Evolutionary conservation across 53 echinoderm and acorn worm genomes (phyloP).

Genomic region (Zoroaster sp.): DNA sequence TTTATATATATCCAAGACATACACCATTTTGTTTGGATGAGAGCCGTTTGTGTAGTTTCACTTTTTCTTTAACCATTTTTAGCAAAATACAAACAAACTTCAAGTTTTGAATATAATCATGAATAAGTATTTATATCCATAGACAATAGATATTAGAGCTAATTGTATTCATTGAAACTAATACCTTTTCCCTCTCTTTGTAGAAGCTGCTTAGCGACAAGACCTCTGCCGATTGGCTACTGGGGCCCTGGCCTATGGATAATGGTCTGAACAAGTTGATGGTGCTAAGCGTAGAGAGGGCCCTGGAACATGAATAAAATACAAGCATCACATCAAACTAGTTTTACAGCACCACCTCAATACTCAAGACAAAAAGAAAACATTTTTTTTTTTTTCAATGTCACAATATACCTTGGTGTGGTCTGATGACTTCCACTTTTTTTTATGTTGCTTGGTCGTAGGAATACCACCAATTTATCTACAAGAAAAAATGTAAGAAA

Average conservation of each 20-base stretch:
- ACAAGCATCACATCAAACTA: neutral
- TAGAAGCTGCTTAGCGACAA: constrained; percentile 78
- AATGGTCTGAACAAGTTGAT: constrained; percentile 33
- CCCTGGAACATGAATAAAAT: constrained; percentile 57
- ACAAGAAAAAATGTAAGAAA: neutral
- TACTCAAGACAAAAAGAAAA: neutral
- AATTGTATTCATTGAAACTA: too few species aligned
- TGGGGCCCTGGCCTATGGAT: constrained; percentile 17
- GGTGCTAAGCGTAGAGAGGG: constrained; percentile 74
- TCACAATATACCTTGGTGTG: constrained; percentile 77
- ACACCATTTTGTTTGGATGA: neutral
- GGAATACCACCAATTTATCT: constrained; percentile 93
- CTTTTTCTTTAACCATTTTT: too few species aligned
- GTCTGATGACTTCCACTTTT: constrained; percentile 66
- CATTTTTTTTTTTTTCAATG: neutral
- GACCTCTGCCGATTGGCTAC: constrained; percentile 42
- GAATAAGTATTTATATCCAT: too few species aligned
- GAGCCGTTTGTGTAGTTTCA: too few species aligned
- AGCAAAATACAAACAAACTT: too few species aligned
- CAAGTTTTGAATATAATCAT: too few species aligned
- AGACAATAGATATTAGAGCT: too few species aligned
- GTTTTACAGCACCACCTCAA: neutral
- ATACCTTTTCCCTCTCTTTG: constrained; percentile 88
- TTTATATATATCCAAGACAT: neutral
- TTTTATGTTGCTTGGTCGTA: constrained; percentile 68